phyloP scores from a whole-genome alignment of 2,797 vertebrate species.

The Pagetopsis macropterus region DNA sequence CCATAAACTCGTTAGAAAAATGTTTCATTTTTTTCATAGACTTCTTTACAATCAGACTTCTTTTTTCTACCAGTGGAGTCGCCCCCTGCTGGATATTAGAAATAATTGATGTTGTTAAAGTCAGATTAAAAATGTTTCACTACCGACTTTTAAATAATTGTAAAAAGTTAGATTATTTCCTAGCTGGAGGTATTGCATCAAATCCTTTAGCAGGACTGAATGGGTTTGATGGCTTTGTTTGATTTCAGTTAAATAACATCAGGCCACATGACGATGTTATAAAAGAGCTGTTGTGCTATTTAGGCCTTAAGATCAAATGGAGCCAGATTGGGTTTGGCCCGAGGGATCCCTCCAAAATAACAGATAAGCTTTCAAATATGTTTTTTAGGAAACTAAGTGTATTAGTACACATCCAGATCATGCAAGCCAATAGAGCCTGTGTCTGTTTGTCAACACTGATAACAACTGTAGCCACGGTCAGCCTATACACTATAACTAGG shows the following conservation, averaged over 20 bases:
- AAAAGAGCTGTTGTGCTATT: conserved; percentile 9
- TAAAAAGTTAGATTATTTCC: background rate
- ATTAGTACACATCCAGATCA: background rate
- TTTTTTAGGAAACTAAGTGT: background rate
- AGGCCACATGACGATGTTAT: background rate
- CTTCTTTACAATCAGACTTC: no score
- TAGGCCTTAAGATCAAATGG: background rate
- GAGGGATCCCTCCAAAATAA: background rate
- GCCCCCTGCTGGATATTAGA: no score
- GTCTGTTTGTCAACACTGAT: background rate
- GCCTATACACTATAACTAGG: background rate
- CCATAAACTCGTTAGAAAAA: no score
- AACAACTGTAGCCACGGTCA: background rate
- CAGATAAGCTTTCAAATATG: background rate
- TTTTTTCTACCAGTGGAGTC: no score
- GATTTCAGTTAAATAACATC: background rate
- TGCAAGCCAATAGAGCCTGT: background rate
- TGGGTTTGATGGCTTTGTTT: background rate
- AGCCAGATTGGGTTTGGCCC: background rate
- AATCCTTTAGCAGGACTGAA: background rate
- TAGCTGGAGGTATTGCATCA: background rate
- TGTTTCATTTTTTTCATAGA: no score
- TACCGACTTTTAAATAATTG: background rate
- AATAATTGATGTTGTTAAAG: no score
- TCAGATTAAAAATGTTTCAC: background rate